Evolutionary conservation across 2,888 invertebrate species (phyloP), one percentile per base, ranked within the genome.

Genomic region (Prionchulus punctatus): DNA sequence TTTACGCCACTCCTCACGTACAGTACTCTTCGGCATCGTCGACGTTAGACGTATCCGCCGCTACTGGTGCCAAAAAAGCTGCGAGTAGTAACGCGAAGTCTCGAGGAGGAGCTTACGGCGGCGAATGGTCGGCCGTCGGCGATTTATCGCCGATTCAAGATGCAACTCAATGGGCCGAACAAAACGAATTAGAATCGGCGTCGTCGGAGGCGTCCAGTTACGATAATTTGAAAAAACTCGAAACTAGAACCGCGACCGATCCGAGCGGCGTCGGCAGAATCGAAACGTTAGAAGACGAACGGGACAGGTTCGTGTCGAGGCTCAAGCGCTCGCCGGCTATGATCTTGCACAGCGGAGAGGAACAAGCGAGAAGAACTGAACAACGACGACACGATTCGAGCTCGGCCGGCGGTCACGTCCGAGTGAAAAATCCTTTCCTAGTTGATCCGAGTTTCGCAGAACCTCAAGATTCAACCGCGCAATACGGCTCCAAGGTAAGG

Each of bases 91-190:
- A n/a, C n/a, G n/a, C n/a, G n/a, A n/a, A n/a, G n/a, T n/a, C n/a
- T n/a, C n/a, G n/a, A n/a, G n/a, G n/a, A n/a, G n/a, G n/a, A n/a
- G n/a, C n/a, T n/a, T n/a, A n/a, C 43, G 18, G 1, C 28, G 51
- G 66, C 3, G 71, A 72, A 62, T 75, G 74, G 74, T 74, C 74
- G 0, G 74, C 74, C 1, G 71, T 73, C 4, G 71, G 71, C 31
- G 75, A 75, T 55, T 64, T 75, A 2, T 75, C 74, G 1, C 75
- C 75, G 1, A 75, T 75, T 36, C 53, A 73, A 30, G 74, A 75
- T 61, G 74, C 73, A 2, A 73, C 74, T 0, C 74, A 74, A 0
- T 72, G 73, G 0, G 70, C 71, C 30, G 71, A 72, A 0, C 74
- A 73, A 55, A 27, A 27, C 15, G 49, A 12, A 25, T 4, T 4